These are phyloP conservation scores for Actenoides lindsayi DNA, from an alignment of 2,113 vertebrate species.

Conservation along the genomic window DNA sequence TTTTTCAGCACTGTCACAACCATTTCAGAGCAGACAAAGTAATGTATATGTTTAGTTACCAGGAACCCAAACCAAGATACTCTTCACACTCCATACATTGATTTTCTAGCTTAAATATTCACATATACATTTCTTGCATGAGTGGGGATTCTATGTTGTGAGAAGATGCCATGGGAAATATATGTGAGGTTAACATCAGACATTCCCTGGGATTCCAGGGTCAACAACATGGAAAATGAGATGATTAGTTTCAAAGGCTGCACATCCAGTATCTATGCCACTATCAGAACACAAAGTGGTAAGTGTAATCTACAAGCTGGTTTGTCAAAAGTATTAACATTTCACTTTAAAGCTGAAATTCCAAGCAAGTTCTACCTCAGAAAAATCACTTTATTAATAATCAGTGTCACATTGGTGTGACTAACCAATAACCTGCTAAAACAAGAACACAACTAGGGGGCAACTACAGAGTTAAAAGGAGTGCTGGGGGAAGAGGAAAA, in stretches of 20 bases:
- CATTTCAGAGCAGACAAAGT: neutral
- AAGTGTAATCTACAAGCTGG: neutral
- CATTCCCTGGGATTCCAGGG: neutral
- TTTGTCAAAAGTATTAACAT: neutral
- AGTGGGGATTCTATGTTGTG: neutral
- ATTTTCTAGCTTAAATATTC: neutral
- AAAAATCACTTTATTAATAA: neutral
- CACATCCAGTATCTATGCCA: neutral
- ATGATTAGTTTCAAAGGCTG: neutral
- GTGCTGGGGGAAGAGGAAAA: accelerated
- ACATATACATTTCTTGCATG: neutral
- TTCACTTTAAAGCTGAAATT: neutral
- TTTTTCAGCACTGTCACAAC: neutral
- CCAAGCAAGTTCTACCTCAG: neutral
- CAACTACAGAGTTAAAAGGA: neutral
- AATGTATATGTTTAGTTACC: neutral
- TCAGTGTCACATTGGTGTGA: neutral
- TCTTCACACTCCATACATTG: neutral
- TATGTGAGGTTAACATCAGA: neutral
- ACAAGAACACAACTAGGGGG: neutral
- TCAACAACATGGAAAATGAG: neutral
- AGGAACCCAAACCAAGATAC: neutral
- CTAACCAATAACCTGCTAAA: neutral
- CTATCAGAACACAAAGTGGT: neutral
- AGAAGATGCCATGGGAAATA: neutral